These are phyloP conservation scores for Julus scanicus DNA, from an alignment of 2,888 invertebrate species.

Conservation along the genomic window DNA sequence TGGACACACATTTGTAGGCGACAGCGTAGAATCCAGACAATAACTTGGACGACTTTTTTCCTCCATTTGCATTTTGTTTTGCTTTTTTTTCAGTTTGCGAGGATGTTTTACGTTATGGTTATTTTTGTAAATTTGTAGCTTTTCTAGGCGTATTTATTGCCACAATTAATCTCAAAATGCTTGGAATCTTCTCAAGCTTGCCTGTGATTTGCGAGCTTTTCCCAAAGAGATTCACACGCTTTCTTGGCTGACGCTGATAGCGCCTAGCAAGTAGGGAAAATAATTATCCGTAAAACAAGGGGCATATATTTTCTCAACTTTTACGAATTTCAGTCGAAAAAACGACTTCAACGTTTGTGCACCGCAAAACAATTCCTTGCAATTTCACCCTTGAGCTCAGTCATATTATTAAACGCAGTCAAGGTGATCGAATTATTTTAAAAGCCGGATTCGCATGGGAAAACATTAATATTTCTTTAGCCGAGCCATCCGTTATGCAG, in stretches of 20 bases:
- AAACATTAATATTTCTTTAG: neutral
- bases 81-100: too few relatives aligned
- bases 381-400: neutral
- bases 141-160: too few relatives aligned
- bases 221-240: neutral
- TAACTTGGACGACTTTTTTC: too few relatives aligned
- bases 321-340: neutral
- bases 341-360: neutral
- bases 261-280: neutral
- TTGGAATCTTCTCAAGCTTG: neutral
- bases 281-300: neutral
- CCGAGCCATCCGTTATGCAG: neutral
- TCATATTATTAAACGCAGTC: neutral
- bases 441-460: neutral
- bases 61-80: too few relatives aligned
- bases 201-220: neutral
- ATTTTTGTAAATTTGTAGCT: too few relatives aligned
- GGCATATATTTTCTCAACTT: neutral
- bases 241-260: neutral
- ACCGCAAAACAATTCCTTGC: neutral
- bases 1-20: too few relatives aligned
- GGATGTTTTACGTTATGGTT: too few relatives aligned
- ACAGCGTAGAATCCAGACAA: too few relatives aligned
- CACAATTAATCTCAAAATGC: neutral
- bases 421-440: conserved; percentile 1